Evolutionary conservation across 64 coral and sea anemone genomes (phyloP).

Genomic region (Porites australiensis): DNA sequence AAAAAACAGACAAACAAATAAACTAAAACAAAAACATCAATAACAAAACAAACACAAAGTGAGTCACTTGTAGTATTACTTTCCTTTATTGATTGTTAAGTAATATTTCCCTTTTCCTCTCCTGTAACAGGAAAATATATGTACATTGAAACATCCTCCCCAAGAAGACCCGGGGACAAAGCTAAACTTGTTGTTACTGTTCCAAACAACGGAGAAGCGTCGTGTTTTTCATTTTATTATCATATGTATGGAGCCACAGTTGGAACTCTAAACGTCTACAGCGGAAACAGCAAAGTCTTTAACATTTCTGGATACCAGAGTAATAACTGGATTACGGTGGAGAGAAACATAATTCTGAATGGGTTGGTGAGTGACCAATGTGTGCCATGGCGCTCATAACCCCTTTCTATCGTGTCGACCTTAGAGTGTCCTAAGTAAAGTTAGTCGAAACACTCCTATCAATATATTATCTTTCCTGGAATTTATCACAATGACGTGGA

Average conservation of each 20-base stretch:
- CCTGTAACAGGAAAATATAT: neutral
- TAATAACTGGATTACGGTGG: constrained; percentile 13
- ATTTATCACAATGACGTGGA: too few species aligned
- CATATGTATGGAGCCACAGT: constrained; percentile 44
- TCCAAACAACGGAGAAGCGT: neutral
- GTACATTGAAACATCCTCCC: neutral
- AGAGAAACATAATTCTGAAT: neutral
- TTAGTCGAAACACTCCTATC: too few species aligned
- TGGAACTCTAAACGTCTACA: constrained; percentile 29
- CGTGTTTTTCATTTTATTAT: constrained; percentile 36
- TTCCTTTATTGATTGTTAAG: too few species aligned
- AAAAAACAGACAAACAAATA: too few species aligned
- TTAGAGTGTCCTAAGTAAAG: too few species aligned
- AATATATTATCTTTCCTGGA: too few species aligned
- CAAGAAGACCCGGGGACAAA: neutral
- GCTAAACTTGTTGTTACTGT: neutral
- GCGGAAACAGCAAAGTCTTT: constrained; percentile 44
- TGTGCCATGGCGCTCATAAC: neutral
- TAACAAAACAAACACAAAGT: too few species aligned
- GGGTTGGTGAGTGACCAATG: neutral
- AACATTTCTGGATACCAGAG: constrained; percentile 3
- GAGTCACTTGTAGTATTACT: too few species aligned
- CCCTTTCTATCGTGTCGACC: too few species aligned
- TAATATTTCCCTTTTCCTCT: too few species aligned
- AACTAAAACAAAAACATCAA: too few species aligned